Evolutionary conservation across 1,140 invertebrate species (phyloP).

Genomic region (Ephestia elutella): DNA sequence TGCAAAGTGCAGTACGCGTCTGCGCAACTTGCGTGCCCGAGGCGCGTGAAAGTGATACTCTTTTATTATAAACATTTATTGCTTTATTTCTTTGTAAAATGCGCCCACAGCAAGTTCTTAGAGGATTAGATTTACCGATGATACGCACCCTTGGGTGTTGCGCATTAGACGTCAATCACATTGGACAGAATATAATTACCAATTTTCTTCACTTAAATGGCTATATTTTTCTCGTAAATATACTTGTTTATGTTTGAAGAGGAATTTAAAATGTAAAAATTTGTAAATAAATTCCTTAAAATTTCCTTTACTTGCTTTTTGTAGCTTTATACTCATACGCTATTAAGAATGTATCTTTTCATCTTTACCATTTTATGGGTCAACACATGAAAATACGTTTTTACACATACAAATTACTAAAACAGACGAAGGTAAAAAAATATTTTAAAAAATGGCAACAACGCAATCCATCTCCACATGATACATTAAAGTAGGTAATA

Average conservation of each 20-base stretch:
- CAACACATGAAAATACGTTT: too few relatives aligned
- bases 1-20: background rate
- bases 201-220: background rate
- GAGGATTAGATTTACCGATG: constrained; percentile 13
- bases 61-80: constrained; percentile 49
- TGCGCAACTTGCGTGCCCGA: constrained; percentile 16
- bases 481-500: too few relatives aligned
- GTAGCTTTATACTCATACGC: too few relatives aligned
- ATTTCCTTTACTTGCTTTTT: too few relatives aligned
- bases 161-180: constrained; percentile 12
- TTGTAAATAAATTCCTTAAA: too few relatives aligned
- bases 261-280: background rate
- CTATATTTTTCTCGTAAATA: background rate
- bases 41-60: constrained; percentile 24
- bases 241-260: background rate
- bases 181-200: constrained; percentile 3
- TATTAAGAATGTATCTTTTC: too few relatives aligned
- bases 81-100: constrained; percentile 54
- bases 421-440: too few relatives aligned
- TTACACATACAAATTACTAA: too few relatives aligned
- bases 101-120: constrained; percentile 17
- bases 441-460: too few relatives aligned
- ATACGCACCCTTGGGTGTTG: constrained; percentile 15
- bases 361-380: too few relatives aligned
- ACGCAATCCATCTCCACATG: too few relatives aligned